phyloP scores from a whole-genome alignment of 2,797 vertebrate genomes.

The Eospalax fontanierii region DNA sequence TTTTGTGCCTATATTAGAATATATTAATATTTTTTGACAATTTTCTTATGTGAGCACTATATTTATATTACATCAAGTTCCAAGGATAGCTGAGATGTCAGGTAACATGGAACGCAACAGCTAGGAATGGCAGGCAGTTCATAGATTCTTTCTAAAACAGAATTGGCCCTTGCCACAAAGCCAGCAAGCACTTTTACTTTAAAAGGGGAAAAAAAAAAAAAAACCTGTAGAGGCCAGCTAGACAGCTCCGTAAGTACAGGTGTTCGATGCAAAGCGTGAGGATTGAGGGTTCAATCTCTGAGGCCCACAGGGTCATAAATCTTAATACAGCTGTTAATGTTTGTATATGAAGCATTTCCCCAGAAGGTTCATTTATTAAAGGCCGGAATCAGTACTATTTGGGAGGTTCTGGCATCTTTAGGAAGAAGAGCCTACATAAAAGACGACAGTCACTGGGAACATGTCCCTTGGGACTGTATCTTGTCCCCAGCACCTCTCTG shows the following conservation, averaged over 20 bases:
- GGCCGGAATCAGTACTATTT: neutral
- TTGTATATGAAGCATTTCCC: neutral
- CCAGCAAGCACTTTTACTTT: too few species aligned
- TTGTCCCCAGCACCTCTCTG: neutral
- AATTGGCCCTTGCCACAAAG: neutral
- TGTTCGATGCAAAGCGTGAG: too few species aligned
- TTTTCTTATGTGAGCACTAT: too few species aligned
- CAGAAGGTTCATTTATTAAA: neutral
- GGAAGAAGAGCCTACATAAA: neutral
- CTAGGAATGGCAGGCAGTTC: too few species aligned
- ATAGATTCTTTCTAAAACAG: neutral
- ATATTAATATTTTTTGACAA: neutral
- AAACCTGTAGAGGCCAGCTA: too few species aligned
- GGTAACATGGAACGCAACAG: neutral
- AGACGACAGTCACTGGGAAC: neutral
- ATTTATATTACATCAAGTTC: neutral
- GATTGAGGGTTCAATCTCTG: too few species aligned
- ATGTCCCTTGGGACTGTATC: neutral
- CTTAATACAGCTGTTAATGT: neutral
- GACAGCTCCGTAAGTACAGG: too few species aligned
- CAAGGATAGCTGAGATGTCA: neutral
- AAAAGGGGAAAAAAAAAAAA: too few species aligned
- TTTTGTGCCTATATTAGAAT: neutral
- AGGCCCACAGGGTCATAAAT: neutral
- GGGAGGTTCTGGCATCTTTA: neutral